Base-by-base conservation (phyloP, 2,797 vertebrate species). In the Karalla daura region DNA sequence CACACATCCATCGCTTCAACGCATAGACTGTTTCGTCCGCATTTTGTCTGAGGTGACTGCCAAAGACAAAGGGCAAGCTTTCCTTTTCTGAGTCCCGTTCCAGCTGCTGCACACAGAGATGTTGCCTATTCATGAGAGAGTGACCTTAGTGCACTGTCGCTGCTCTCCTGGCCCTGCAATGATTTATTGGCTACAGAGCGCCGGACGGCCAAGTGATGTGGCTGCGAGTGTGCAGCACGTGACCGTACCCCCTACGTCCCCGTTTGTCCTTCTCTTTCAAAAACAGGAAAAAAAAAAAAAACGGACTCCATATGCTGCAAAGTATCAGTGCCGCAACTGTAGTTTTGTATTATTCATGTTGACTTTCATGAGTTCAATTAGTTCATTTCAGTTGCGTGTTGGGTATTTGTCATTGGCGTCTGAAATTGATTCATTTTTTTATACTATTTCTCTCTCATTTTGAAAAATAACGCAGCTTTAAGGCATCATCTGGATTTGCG, bases 121-220 rank as follows among this genome's bases (percentile, higher is more conserved):
- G 73, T 84, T 88, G 67, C 64, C 75, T 88, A 85, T 86, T 89
- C 82, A 86, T 85, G 86, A 89, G 86, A 59, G 68, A 64, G 66
- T 88, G 85, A 89, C 86, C 86, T 90, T 85, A 87, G 74, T 63
- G 23, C 70, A 66, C 83, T 82, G 83, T 83, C 86, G 63, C 72
- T 36, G 76, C 78, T 83, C 80, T 61, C 63, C 66, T 60, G 72
- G 83, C 82, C 78, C 81, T 84, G 76, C 78, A 76, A 44, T 88
- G 88, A 89, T 91, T 90, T 89, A 87, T 87, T 73, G 86, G 83
- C 74, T 66, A 76, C 68, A 78, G 70, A 74, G 69, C 44, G 35
- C 64, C 58, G 78, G 69, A 81, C 73, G 61, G 65, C 43, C 15
- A 25, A 75, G 70, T 79, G 82, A 70, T 76, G 77, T 25, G 20